Evolutionary conservation across 1,140 invertebrate species (phyloP).

Genomic region (Asobara japonica): DNA sequence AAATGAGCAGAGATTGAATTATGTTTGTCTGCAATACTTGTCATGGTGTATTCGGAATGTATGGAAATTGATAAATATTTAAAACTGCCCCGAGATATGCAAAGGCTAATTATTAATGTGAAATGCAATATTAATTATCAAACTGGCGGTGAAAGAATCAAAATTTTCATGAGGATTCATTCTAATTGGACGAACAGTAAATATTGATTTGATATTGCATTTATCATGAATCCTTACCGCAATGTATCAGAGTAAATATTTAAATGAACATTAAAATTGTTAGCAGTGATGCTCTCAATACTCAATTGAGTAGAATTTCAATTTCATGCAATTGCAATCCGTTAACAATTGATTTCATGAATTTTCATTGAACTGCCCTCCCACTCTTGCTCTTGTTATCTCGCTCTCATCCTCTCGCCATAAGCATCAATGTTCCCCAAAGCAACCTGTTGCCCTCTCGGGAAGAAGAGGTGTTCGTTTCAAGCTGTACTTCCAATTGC

Average conservation of each 20-base stretch:
- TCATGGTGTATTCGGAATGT: neutral
- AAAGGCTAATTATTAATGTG: neutral
- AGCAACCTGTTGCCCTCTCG: conserved; percentile 31
- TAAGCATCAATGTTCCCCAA: neutral
- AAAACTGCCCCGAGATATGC: neutral
- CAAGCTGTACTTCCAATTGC: neutral
- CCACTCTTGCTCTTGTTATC: too few species aligned
- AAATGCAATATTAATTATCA: neutral
- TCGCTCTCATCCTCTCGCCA: neutral
- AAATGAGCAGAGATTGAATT: neutral
- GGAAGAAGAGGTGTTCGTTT: conserved; percentile 13
- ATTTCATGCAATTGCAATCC: neutral
- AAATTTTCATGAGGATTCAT: neutral
- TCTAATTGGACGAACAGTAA: neutral
- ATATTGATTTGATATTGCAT: neutral
- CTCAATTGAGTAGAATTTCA: neutral
- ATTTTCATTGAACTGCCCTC: neutral
- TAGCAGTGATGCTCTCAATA: neutral
- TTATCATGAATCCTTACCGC: neutral
- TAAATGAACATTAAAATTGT: neutral
- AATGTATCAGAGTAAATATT: neutral
- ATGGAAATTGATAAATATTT: neutral
- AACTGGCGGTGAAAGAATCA: neutral
- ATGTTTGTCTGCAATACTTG: neutral
- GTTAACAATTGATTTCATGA: conserved; percentile 7